Evolutionary conservation across 2,888 invertebrate genomes (phyloP).

Genomic region (Sipunculus nudus): DNA sequence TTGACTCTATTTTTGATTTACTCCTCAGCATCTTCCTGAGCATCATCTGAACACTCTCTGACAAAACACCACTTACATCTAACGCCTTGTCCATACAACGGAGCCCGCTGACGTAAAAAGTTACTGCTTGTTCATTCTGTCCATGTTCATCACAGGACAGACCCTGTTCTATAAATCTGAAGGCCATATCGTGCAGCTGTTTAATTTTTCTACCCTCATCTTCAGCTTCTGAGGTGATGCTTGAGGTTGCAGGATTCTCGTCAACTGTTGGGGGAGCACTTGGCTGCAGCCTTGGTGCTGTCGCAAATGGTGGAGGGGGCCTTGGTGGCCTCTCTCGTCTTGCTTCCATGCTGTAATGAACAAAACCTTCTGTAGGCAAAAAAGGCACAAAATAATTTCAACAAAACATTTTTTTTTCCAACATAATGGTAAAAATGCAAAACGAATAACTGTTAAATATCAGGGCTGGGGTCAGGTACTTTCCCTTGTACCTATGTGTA

Average conservation of each 20-base stretch:
- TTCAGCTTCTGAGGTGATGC: no score
- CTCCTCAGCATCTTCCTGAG: conserved; percentile 75
- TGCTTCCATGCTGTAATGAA: conserved; percentile 7
- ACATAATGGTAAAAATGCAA: no score
- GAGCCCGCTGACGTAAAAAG: conserved; percentile 73
- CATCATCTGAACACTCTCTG: conserved; percentile 61
- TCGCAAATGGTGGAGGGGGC: conserved; percentile 1
- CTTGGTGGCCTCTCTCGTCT: background rate
- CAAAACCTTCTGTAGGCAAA: no score
- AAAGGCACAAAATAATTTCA: no score
- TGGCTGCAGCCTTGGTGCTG: no score
- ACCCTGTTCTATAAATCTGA: conserved; percentile 29
- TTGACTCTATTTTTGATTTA: conserved; percentile 54
- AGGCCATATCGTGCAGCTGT: conserved; percentile 27
- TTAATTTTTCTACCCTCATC: conserved; percentile 9
- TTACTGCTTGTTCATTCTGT: conserved; percentile 69
- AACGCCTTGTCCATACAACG: conserved; percentile 72
- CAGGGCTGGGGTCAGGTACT: no score
- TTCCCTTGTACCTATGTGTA: no score
- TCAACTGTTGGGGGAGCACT: no score
- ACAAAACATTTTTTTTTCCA: no score
- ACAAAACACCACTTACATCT: conserved; percentile 41
- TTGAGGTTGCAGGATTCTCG: no score
- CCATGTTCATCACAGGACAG: conserved; percentile 67
- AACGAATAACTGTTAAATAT: no score